A percentile compares a stretch with the other conserved stretches of the same genome.
These are phyloP conservation scores for Drosophila nr. fundita DNA, from an alignment of 2,888 invertebrate species.

Conservation along the genomic window DNA sequence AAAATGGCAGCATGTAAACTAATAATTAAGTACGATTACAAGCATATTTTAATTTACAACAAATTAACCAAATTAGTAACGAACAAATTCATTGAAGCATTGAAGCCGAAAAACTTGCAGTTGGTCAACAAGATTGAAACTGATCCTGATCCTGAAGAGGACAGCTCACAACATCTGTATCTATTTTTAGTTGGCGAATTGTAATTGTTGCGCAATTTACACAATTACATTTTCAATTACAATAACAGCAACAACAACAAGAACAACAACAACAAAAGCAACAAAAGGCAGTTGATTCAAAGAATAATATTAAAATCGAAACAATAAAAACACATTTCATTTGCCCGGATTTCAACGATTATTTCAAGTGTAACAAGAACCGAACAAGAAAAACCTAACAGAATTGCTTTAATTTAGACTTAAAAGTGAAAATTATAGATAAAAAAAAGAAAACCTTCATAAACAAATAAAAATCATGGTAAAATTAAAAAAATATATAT, in stretches of 20 bases:
- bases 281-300: background rate
- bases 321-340: slow-evolving; percentile 40
- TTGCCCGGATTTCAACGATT: slow-evolving; percentile 44
- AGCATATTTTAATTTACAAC: slow-evolving; percentile 39
- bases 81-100: slow-evolving; percentile 25
- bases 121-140: slow-evolving; percentile 7
- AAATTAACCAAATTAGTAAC: slow-evolving; percentile 37
- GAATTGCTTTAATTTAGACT: slow-evolving; percentile 83
- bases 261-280: background rate
- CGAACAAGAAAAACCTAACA: slow-evolving; percentile 53
- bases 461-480: slow-evolving; percentile 66
- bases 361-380: slow-evolving; percentile 37
- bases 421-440: slow-evolving; percentile 56
- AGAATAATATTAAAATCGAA: slow-evolving; percentile 26
- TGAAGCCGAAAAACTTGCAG: slow-evolving; percentile 7
- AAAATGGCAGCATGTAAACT: slow-evolving; percentile 54
- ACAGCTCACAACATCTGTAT: slow-evolving; percentile 1
- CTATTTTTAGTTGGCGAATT: slow-evolving; percentile 29
- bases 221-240: slow-evolving; percentile 23
- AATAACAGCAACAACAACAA: background rate
- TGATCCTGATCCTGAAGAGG: background rate
- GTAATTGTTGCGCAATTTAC: slow-evolving; percentile 26
- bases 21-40: slow-evolving; percentile 51
- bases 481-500: slow-evolving; percentile 53
- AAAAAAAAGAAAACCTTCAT: slow-evolving; percentile 39